These are phyloP conservation scores for Tetraneura akinire DNA, from an alignment of 1,140 invertebrate genomes.

Conservation along the genomic window DNA sequence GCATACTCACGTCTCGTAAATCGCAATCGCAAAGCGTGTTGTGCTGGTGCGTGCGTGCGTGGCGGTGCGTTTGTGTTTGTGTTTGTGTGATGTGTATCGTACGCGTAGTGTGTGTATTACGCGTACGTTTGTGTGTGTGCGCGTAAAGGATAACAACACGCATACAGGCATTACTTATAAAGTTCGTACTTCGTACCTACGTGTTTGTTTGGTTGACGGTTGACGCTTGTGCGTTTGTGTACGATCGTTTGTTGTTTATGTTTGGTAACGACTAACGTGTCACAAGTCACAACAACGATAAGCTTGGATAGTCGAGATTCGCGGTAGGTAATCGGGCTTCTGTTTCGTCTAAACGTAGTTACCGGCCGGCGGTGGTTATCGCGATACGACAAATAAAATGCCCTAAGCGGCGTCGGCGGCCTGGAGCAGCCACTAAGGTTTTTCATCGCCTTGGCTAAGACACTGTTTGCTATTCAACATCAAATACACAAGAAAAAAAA, in stretches of 20 bases:
- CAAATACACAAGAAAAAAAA: no score
- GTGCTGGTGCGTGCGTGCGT: background rate
- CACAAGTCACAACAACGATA: background rate
- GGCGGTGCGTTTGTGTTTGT: constrained; percentile 58
- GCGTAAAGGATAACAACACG: constrained; percentile 3
- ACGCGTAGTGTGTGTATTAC: background rate
- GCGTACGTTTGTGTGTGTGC: background rate
- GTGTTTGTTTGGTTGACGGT: constrained; percentile 13
- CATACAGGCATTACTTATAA: no score
- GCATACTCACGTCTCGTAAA: background rate
- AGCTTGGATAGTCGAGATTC: no score
- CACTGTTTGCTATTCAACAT: background rate
- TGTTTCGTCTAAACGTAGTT: background rate
- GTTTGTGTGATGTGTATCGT: no score
- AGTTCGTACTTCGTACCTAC: constrained; percentile 13
- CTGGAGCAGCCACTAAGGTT: background rate
- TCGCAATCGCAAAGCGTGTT: constrained; percentile 2
- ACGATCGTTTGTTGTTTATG: background rate
- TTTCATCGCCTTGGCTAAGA: background rate
- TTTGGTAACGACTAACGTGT: background rate
- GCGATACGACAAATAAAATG: background rate
- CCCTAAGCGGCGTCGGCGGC: background rate
- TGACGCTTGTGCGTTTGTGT: background rate
- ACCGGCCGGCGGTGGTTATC: constrained; percentile 5
- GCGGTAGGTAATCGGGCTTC: background rate